These are phyloP conservation scores for Limnodromus scolopaceus DNA, from an alignment of 2,797 vertebrate species.

Conservation along the genomic window DNA sequence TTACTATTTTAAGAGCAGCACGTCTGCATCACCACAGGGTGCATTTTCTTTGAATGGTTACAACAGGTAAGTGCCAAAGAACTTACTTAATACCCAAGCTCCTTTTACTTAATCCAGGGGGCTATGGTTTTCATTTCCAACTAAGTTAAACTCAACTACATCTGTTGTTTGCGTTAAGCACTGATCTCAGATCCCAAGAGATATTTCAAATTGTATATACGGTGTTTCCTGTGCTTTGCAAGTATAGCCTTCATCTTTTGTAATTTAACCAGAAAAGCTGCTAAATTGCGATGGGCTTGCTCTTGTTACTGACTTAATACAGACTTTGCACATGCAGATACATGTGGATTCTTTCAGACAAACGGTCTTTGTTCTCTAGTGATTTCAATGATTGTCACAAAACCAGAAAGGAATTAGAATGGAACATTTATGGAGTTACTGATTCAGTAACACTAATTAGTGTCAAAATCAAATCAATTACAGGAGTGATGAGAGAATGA, in stretches of 20 bases:
- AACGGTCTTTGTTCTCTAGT: not conserved
- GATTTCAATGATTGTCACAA: not conserved
- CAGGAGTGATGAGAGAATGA: not conserved
- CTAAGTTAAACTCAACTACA: not conserved
- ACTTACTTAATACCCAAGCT: not conserved
- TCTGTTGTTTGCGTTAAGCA: not conserved
- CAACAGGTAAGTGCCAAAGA: constrained; percentile 86
- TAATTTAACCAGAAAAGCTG: not conserved
- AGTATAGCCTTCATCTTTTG: not conserved
- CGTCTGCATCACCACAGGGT: constrained; percentile 91
- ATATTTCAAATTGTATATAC: not conserved
- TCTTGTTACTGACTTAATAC: not conserved
- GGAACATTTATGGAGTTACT: not conserved
- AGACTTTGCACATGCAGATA: not conserved
- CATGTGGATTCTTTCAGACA: not conserved
- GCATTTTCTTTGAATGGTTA: constrained; percentile 97
- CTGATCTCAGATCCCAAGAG: not conserved
- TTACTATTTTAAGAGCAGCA: constrained; percentile 97
- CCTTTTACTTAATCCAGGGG: not conserved
- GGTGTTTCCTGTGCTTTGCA: not conserved
- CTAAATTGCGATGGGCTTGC: not conserved
- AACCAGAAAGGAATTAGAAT: not conserved
- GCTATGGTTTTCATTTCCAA: not conserved
- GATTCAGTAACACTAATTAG: not conserved
- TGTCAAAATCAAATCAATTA: not conserved